Evolutionary conservation across 35 echinoderm and acorn worm species (phyloP).

Genomic region (Diadema setosum): DNA sequence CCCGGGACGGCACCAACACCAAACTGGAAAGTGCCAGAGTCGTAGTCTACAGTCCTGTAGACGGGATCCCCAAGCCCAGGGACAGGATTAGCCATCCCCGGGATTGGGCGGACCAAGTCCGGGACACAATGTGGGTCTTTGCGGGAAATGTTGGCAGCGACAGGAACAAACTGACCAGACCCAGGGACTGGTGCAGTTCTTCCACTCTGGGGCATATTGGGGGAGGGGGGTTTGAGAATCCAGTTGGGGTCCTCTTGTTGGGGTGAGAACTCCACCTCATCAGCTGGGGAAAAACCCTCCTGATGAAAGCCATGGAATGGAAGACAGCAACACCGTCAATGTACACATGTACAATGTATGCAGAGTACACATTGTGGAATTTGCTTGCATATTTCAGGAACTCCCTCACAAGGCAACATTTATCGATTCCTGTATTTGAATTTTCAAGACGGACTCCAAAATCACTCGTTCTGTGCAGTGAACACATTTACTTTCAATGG

Average conservation of each 20-base stretch:
- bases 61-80: neutral
- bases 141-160: neutral
- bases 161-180: neutral
- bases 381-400: no score
- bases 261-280: neutral
- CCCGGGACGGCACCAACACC: no score
- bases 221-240: neutral
- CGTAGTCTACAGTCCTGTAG: neutral
- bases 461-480: no score
- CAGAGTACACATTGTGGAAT: no score
- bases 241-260: neutral
- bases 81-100: neutral
- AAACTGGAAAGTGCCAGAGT: neutral
- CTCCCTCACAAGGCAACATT: no score
- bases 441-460: no score
- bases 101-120: neutral
- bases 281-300: neutral
- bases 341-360: no score
- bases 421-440: no score
- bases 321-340: no score
- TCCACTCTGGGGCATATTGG: neutral
- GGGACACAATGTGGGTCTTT: neutral
- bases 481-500: no score
- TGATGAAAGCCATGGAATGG: neutral
- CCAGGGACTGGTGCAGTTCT: neutral